Evolutionary conservation across 1,140 invertebrate species (phyloP).

Genomic region (Drosophila guanche): DNA sequence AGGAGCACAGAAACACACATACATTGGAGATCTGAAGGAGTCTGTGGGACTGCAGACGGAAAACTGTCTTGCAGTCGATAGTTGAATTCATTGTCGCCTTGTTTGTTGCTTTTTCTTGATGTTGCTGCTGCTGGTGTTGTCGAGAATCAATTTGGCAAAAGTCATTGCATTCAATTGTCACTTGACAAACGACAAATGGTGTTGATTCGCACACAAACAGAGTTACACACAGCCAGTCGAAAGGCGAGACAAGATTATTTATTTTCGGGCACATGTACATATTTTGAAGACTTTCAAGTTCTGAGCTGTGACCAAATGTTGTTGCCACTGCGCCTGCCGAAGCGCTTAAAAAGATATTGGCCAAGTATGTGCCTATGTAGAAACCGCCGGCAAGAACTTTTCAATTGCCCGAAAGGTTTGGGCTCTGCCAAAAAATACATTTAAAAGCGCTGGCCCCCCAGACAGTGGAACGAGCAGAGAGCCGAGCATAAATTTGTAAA

Average conservation of each 20-base stretch:
- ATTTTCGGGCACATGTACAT: constrained; percentile 71
- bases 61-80: constrained; percentile 65
- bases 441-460: constrained; percentile 23
- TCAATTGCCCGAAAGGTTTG: constrained; percentile 57
- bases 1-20: constrained; percentile 15
- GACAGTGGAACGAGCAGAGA: constrained; percentile 10
- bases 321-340: constrained; percentile 43
- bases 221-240: background rate
- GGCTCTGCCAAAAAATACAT: constrained; percentile 64
- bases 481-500: constrained; percentile 73
- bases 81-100: constrained; percentile 57
- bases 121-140: constrained; percentile 39
- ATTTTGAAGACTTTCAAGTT: constrained; percentile 56
- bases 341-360: constrained; percentile 79
- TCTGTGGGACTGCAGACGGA: constrained; percentile 47
- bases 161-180: constrained; percentile 81
- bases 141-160: constrained; percentile 79
- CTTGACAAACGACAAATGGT: constrained; percentile 79
- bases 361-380: constrained; percentile 26
- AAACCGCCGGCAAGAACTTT: constrained; percentile 38
- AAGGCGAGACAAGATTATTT: constrained; percentile 67
- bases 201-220: constrained; percentile 58
- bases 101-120: constrained; percentile 18
- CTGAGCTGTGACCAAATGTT: constrained; percentile 46
- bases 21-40: constrained; percentile 38